Evolutionary conservation across 2,888 invertebrate genomes (phyloP), one percentile per base, ranked within the genome.

Genomic region (Polydrusus pterygomalis): DNA sequence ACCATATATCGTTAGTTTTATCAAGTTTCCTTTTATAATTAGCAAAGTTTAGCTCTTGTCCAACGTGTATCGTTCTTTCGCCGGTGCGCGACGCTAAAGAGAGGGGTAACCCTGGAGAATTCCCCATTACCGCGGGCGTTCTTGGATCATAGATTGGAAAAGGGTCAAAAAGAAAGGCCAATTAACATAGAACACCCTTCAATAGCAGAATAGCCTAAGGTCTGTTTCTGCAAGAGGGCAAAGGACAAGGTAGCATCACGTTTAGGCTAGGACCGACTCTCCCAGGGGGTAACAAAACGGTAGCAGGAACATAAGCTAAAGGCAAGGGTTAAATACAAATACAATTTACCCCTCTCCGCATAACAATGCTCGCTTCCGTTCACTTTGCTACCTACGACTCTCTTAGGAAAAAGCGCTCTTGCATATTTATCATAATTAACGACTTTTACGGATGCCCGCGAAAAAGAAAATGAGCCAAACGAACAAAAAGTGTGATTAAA

Each of bases 391-490:
- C 86, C 86, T 87, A 87, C 87, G 86, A 86, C 87, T 86, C 87
- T 87, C 87, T 84, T 86, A 87, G 88, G 87, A 87, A 88, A 88
- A 88, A 87, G 87, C 87, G 78, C 75, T 73, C 84, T 87, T 85
- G 87, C 87, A 87, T 88, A 88, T 88, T 88, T 88, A 88, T 88
- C 87, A 88, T 87, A 87, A 88, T 88, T 88, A 88, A 88, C 87
- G 87, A 87, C 86, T 87, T 88, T 88, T 86, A 87, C 87, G 86
- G 84, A 84, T 84, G 84, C 82, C 81, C 81, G 83, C 83, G 85
- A 67, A 85, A 86, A 85, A 85, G 85, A 85, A 86, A 85, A 85
- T 84, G 85, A 83, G 83, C 80, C 84, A 82, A 82, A 78, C 78
- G 83, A 85, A 85, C 85, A 85, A 85, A 85, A 86, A 86, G 85